Evolutionary conservation across 53 echinoderm and acorn worm species (phyloP), one percentile per base, ranked within the genome.

Genomic region (Paracentrotus lividus): DNA sequence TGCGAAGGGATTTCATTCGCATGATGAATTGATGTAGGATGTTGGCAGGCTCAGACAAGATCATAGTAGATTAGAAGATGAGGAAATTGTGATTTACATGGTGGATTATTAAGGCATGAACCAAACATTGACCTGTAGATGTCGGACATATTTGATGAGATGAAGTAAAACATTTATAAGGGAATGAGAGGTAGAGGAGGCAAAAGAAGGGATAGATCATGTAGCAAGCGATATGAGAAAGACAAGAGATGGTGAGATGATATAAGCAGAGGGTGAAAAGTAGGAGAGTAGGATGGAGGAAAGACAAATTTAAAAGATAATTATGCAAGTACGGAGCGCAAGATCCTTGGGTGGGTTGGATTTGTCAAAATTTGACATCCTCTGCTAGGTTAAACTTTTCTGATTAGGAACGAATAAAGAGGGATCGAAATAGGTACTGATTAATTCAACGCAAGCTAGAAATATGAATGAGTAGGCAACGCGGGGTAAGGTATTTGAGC

Each of bases 401-500:
- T 47, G 81, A n/a, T 10, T 24, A 26, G 81, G 49, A 27, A 81
- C 5, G 47, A 45, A 81, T 26, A 47, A 26, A 45, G 40, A 44
- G 81, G 81, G 81, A 47, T n/a, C 44, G 81, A 47, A 47, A 15
- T 81, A 44, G 81, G 81, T 47, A 81, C 81, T 14, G 49, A 8
- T 81, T 24, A 81, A 81, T 81, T 81, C 24, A 45, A 47, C 5
- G 38, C 5, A 0, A 0, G 26, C 81, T 81, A 47, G n/a, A 47
- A 45, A 47, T 47, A 81, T 49, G 26, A 81, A 38, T 0, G 26
- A 81, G 47, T 47, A 42, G 77, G 42, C 23, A 5, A 21, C 20
- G 26, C n/a, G 81, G n/a, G 81, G 81, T 24, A 18, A 49, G 1
- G 26, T 21, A 81, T 24, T 81, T n/a, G 44, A 5, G 81, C 12